These are phyloP conservation scores for Graptemys geographica DNA, from an alignment of 2,797 vertebrate species.

Conservation along the genomic window DNA sequence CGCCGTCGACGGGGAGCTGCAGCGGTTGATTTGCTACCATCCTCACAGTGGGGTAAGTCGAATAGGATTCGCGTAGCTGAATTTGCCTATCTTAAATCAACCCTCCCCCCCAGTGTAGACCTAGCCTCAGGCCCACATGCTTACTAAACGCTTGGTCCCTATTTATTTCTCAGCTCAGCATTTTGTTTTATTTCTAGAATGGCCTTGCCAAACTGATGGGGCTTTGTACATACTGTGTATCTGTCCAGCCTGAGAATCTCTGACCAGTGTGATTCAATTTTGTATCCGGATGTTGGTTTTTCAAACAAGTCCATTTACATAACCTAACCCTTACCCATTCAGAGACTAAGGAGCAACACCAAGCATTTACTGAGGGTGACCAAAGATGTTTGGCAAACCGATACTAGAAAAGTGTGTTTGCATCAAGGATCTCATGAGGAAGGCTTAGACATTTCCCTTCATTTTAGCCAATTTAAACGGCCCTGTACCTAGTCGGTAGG, in stretches of 20 bases:
- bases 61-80: no score
- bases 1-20: no score
- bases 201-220: not conserved
- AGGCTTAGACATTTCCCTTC: not conserved
- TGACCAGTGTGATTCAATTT: not conserved
- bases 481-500: not conserved
- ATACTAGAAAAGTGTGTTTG: not conserved
- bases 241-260: not conserved
- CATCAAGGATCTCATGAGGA: not conserved
- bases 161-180: not conserved
- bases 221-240: not conserved
- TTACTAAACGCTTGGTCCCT: not conserved
- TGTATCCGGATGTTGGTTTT: not conserved
- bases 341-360: not conserved
- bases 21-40: no score
- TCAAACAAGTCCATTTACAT: not conserved
- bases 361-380: not conserved
- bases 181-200: not conserved
- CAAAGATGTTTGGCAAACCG: not conserved
- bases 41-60: no score
- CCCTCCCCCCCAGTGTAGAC: no score
- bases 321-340: not conserved
- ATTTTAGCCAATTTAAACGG: rapidly evolving
- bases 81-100: no score
- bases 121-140: not conserved